These are phyloP conservation scores for Fukomys damarensis DNA, from an alignment of 2,113 vertebrate genomes.

Conservation along the genomic window DNA sequence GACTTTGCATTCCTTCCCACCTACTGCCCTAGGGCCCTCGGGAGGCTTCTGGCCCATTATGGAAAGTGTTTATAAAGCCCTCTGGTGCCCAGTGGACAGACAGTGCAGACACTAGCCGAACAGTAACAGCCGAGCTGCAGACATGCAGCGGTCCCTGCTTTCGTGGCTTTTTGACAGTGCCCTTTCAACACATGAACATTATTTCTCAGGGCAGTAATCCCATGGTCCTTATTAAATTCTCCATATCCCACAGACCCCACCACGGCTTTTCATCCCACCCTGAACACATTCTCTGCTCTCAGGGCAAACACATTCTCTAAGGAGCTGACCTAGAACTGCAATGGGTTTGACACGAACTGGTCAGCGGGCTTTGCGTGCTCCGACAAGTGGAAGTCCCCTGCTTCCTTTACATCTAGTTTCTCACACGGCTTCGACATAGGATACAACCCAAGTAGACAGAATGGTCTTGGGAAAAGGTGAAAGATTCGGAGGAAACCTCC, in stretches of 20 bases:
- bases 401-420: slow-evolving; percentile 49
- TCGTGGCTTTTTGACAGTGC: slow-evolving; percentile 1
- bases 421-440: background rate
- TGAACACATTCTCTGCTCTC: background rate
- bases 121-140: background rate
- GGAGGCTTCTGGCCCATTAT: slow-evolving; percentile 39
- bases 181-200: slow-evolving; percentile 9
- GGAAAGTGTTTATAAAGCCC: slow-evolving; percentile 20
- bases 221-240: slow-evolving; percentile 71
- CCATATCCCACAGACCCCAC: slow-evolving; percentile 67
- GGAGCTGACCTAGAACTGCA: slow-evolving; percentile 71
- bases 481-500: slow-evolving; percentile 26
- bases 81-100: background rate
- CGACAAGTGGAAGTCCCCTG: background rate
- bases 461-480: slow-evolving; percentile 7
- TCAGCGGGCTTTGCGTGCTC: slow-evolving; percentile 54
- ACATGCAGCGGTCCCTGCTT: background rate
- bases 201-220: slow-evolving; percentile 54
- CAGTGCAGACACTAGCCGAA: background rate
- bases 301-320: background rate
- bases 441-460: background rate
- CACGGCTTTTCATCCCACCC: slow-evolving; percentile 60
- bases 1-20: slow-evolving; percentile 58
- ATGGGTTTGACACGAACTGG: background rate
- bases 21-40: background rate